Evolutionary conservation across 2,888 invertebrate species (phyloP), one percentile per base, ranked within the genome.

Genomic region (Xestia sexstrigata): DNA sequence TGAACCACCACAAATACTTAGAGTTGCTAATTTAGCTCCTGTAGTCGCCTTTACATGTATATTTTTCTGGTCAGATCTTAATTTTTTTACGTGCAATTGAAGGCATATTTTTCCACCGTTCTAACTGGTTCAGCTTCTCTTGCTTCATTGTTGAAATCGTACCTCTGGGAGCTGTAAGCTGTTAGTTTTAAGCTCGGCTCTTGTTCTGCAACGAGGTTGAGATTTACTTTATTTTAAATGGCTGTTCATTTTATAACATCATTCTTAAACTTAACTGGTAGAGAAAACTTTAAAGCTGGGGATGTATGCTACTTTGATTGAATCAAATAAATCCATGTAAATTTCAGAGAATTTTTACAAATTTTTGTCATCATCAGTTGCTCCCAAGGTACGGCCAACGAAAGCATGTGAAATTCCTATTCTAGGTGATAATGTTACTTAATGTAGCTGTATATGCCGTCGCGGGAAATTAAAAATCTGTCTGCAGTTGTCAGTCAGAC

Each of bases 401-500:
- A 67, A 78, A 78, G 71, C 39, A 80, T 63, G 42, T 77, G 52
- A 26, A 76, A 74, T 74, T 81, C 69, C 70, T 85, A 72, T 70
- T 76, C 79, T 82, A 87, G 86, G 82, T 89, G 83, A 89, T 89
- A 88, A 89, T 89, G 87, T 89, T 77, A 49, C 49, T 20, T 49
- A n/a, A 87, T 88, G 83, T 79, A 74, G 30, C 72, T 66, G 74
- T 78, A 71, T 86, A 72, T 71, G 58, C 65, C 78, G 90, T 87
- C 87, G 23, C 70, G 91, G 91, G 92, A 92, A 92, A 93, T 92
- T 90, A 90, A 88, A 89, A 87, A 85, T 86, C 82, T 81, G 83
- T 78, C 75, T 52, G 84, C 70, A 76, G 69, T 86, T 83, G 73
- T 85, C 87, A 83, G 79, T 86, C 81, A 76, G 70, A 81, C 78